A percentile compares a stretch with the other conserved stretches of the same genome.
These are phyloP conservation scores for Drepana arcuata DNA, from an alignment of 1,140 invertebrate genomes.

Conservation along the genomic window DNA sequence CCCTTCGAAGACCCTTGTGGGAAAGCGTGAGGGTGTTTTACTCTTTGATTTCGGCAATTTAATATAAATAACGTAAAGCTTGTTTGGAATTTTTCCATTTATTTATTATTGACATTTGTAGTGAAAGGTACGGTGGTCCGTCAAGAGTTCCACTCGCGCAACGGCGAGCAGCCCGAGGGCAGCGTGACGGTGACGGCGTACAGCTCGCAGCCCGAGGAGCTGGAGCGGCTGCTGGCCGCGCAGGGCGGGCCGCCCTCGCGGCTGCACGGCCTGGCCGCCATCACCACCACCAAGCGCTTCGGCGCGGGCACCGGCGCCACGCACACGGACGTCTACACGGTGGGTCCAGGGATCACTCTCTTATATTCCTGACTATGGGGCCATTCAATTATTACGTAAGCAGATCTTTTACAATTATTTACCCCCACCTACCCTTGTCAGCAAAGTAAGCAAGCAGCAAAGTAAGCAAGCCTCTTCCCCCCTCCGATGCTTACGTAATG, in stretches of 20 bases:
- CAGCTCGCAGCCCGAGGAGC: constrained; percentile 75
- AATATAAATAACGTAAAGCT: no score
- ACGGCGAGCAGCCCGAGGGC: constrained; percentile 76
- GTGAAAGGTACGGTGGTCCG: constrained; percentile 78
- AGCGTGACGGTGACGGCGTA: constrained; percentile 78
- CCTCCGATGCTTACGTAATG: no score
- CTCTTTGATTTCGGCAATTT: no score
- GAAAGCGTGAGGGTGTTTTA: no score
- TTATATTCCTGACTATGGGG: no score
- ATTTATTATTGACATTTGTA: no score
- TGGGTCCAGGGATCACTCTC: no score
- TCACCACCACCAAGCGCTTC: constrained; percentile 64
- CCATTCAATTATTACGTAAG: neutral
- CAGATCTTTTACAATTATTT: neutral
- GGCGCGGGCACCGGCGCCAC: constrained; percentile 56
- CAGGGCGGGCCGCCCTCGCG: constrained; percentile 40
- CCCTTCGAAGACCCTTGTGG: no score
- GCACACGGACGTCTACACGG: constrained; percentile 37
- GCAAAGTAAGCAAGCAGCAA: no score
- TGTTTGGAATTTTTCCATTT: no score
- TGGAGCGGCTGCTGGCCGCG: constrained; percentile 52
- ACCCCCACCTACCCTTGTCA: constrained; percentile 2
- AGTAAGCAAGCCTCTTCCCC: no score
- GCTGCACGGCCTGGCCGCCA: constrained; percentile 50
- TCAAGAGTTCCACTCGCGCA: constrained; percentile 77